Conservation (phyloP, 2,888 invertebrate genomes). For the Lapara coniferarum region DNA sequence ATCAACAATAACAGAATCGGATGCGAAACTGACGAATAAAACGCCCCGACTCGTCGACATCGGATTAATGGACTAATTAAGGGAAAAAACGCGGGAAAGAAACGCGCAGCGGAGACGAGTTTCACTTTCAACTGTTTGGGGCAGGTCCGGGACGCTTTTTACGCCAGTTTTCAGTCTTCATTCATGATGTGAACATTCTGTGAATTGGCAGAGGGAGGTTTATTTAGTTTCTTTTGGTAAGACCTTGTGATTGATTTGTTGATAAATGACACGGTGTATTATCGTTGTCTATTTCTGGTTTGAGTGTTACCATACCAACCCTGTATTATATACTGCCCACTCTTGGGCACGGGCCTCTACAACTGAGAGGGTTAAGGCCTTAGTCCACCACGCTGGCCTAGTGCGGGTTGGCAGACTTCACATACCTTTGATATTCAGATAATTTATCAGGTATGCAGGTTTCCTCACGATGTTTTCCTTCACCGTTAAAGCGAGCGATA, state of each 20-base stretch:
- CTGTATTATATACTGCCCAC: too few relatives aligned
- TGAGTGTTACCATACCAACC: too few relatives aligned
- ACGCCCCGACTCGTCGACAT: slow-evolving; percentile 3
- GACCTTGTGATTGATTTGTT: not conserved
- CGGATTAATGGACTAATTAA: slow-evolving; percentile 69
- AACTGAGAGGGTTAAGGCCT: too few relatives aligned
- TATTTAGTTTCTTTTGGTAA: not conserved
- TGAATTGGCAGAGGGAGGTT: slow-evolving; percentile 49
- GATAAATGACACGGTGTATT: too few relatives aligned
- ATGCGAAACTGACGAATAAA: slow-evolving; percentile 44
- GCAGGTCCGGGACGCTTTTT: slow-evolving; percentile 80
- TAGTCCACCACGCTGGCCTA: too few relatives aligned
- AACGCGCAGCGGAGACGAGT: slow-evolving; percentile 48
- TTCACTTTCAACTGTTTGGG: slow-evolving; percentile 68
- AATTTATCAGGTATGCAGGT: too few relatives aligned
- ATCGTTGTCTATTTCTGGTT: too few relatives aligned
- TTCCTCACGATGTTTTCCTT: too few relatives aligned
- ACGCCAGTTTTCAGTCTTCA: slow-evolving; percentile 78
- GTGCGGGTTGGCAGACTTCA: too few relatives aligned
- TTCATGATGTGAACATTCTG: slow-evolving; percentile 46
- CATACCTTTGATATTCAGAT: too few relatives aligned
- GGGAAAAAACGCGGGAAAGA: slow-evolving; percentile 61
- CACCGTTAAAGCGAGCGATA: too few relatives aligned
- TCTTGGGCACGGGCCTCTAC: too few relatives aligned
- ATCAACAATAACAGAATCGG: slow-evolving; percentile 38